Base-by-base conservation (phyloP, 1,140 invertebrate genomes). In the Sycobia sp. region DNA sequence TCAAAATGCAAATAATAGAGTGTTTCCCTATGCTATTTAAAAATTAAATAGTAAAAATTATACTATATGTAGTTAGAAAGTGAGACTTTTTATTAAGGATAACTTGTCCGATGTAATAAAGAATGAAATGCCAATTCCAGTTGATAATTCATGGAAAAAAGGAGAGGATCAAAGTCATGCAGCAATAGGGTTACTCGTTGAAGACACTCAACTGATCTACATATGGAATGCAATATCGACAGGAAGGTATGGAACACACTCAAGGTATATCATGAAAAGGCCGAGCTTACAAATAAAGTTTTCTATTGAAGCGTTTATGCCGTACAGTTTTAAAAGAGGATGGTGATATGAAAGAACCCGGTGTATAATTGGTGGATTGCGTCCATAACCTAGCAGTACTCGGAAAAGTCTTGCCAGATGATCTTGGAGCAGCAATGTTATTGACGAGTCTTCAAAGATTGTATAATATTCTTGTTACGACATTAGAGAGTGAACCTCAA, bases 231-330 rank as follows among this genome's bases (percentile, higher is more conserved):
- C 29, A 20, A 60, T 22, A 13, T 62, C 54, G 9, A 59, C 56
- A 34, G 56, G 51, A 9, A 65, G 11, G 38, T 39, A 29, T 70
- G 58, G 64, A 44, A 59, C 11, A 38, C 53, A 3, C 49, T 67
- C 4, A 58, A 59, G 36, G 9, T 10, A 29, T 63, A 63, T 16
- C 53, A 62, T 49, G 49, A 67, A 49, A 68, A 60, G 53, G 22
- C 49, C 32, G 53, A 58, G n/a, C 22, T 67, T 0, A 61, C 58
- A 10, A 62, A 44, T 58, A 69, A 57, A 22, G 60, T 69, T 23
- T 59, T 57, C 34, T 67, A 11, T 38, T 69, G 38, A 47, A 53
- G 27, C 13, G 62, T 25, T 53, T 67, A 38, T 66, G 56, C 18
- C 49, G 18, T 34, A 53, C 64, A 61, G 13, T 50, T 18, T 39